Evolutionary conservation across 2,888 invertebrate species (phyloP).

Genomic region (Andrena hattorfiana): DNA sequence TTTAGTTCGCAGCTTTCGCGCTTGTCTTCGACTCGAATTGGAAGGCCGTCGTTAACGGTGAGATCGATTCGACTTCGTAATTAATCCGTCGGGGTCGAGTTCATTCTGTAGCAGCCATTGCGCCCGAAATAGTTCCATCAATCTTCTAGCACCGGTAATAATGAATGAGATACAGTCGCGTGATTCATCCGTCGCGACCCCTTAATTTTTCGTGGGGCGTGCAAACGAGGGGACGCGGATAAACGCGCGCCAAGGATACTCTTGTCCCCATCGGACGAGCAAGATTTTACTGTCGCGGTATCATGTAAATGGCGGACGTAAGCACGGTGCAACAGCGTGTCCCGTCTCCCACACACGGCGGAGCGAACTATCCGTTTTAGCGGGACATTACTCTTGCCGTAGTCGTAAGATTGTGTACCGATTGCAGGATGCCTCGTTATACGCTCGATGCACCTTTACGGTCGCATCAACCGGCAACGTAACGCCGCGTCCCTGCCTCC

Average conservation of each 20-base stretch:
- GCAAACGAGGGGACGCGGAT: conserved; percentile 5
- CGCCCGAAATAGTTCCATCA: not conserved
- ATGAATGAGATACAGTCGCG: not conserved
- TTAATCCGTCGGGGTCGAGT: too few species aligned
- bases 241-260: conserved; percentile 9
- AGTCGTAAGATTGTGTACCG: conserved; percentile 30
- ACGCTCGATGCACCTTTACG: conserved; percentile 55
- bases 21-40: conserved; percentile 15
- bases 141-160: not conserved
- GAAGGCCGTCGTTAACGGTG: not conserved
- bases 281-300: conserved; percentile 50
- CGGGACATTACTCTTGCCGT: conserved; percentile 48
- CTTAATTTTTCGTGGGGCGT: not conserved
- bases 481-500: conserved; percentile 38
- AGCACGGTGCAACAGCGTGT: conserved; percentile 23
- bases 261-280: conserved; percentile 23
- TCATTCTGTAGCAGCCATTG: too few species aligned
- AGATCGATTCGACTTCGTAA: not conserved
- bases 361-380: conserved; percentile 28
- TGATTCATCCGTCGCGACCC: not conserved
- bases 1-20: conserved; percentile 4
- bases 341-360: conserved; percentile 18
- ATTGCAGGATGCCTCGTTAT: conserved; percentile 40
- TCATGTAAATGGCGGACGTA: conserved; percentile 46
- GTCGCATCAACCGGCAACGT: conserved; percentile 39